phyloP scores from a whole-genome alignment of 2,797 vertebrate species.

The Arnoldichthys spilopterus region DNA sequence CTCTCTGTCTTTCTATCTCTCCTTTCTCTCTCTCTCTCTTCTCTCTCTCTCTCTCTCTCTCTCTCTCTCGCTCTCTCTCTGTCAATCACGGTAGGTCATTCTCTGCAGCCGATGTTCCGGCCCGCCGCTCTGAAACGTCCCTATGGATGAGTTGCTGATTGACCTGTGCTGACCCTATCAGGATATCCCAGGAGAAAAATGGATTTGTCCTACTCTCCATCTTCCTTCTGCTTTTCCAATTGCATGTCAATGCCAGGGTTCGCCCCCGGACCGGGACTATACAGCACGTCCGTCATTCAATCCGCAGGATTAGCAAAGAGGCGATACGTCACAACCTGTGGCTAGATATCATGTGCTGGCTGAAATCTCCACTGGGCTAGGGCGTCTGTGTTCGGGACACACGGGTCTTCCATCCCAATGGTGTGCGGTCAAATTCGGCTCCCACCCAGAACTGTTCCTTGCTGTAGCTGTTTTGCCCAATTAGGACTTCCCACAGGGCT shows the following conservation, averaged over 20 bases:
- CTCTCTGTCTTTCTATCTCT: too few relatives aligned
- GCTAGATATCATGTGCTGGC: slow-evolving; percentile 40
- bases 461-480: slow-evolving; percentile 13
- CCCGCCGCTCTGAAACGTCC: slow-evolving; percentile 62
- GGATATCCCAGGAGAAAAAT: slow-evolving; percentile 71
- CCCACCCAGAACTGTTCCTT: slow-evolving; percentile 19
- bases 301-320: slow-evolving; percentile 40
- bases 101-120: slow-evolving; percentile 65
- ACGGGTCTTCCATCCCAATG: slow-evolving; percentile 30
- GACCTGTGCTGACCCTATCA: slow-evolving; percentile 63
- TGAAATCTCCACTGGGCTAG: slow-evolving; percentile 29
- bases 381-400: neutral
- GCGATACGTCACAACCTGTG: slow-evolving; percentile 26
- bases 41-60: slow-evolving; percentile 42
- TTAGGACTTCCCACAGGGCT: slow-evolving; percentile 22
- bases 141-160: slow-evolving; percentile 69
- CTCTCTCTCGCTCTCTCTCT: slow-evolving; percentile 30
- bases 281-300: slow-evolving; percentile 11
- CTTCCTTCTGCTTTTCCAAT: slow-evolving; percentile 30
- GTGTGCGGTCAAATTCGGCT: slow-evolving; percentile 33
- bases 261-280: slow-evolving; percentile 23
- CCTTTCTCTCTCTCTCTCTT: too few relatives aligned
- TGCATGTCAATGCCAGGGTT: slow-evolving; percentile 43
- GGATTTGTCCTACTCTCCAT: slow-evolving; percentile 69
- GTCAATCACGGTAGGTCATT: slow-evolving; percentile 55